Evolutionary conservation across 2,113 vertebrate species (phyloP).

Genomic region (Melanerpes formicivorus): DNA sequence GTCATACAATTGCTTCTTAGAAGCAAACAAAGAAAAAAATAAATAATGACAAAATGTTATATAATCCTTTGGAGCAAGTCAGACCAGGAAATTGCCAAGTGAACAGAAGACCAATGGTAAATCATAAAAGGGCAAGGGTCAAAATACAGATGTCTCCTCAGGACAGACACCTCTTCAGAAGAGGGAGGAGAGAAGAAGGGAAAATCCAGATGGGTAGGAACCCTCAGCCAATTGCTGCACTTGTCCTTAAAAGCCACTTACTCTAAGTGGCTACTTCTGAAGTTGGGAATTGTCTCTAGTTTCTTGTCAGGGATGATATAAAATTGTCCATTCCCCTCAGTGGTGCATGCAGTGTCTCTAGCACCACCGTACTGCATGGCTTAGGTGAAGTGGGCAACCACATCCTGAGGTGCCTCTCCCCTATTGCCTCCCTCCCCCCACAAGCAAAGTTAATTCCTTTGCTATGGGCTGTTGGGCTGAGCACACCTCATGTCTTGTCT

Average conservation of each 20-base stretch:
- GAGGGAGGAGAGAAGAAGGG: constrained; percentile 24
- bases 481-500: constrained; percentile 3
- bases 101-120: background rate
- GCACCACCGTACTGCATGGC: background rate
- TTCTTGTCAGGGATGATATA: constrained; percentile 31
- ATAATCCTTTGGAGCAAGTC: background rate
- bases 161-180: background rate
- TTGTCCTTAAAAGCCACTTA: background rate
- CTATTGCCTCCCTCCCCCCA: constrained; percentile 51
- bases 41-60: background rate
- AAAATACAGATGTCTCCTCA: background rate
- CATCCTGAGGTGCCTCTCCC: background rate
- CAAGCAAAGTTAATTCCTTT: constrained; percentile 38
- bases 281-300: constrained; percentile 49
- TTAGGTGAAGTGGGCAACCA: constrained; percentile 15
- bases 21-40: background rate
- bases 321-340: constrained; percentile 18
- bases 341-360: constrained; percentile 24
- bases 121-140: background rate
- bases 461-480: constrained; percentile 37
- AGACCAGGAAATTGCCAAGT: background rate
- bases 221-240: constrained; percentile 40
- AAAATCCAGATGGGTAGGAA: constrained; percentile 52
- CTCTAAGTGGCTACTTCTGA: background rate
- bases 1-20: background rate